A percentile compares a stretch with the other conserved stretches of the same genome.
These are phyloP conservation scores for Astur gentilis DNA, from an alignment of 2,113 vertebrate species.

Conservation along the genomic window DNA sequence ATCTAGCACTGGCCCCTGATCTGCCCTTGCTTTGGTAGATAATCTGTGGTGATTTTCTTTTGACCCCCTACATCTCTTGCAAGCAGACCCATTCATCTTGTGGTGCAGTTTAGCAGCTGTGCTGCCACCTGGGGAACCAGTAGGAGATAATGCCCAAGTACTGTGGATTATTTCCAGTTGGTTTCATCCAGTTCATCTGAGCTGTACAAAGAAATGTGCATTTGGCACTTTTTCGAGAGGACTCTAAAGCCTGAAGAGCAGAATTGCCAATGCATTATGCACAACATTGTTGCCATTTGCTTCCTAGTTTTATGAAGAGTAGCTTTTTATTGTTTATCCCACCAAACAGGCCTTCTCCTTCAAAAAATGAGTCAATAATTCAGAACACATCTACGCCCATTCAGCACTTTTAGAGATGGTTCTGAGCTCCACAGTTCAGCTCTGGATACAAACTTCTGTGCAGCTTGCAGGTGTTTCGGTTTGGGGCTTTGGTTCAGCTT, in stretches of 20 bases:
- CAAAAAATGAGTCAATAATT: neutral
- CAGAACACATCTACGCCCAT: neutral
- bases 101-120: neutral
- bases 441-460: neutral
- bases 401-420: neutral
- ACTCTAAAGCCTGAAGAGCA: neutral
- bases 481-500: neutral
- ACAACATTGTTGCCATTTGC: neutral
- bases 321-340: neutral
- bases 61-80: neutral
- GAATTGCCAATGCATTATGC: neutral
- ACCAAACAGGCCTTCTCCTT: neutral
- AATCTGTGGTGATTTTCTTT: neutral
- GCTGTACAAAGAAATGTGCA: neutral
- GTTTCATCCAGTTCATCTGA: neutral
- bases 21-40: neutral
- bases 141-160: neutral
- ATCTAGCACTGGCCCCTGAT: neutral
- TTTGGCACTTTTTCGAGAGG: neutral
- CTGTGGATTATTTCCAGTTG: neutral
- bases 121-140: neutral
- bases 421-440: neutral
- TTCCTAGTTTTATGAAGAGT: neutral
- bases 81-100: neutral
- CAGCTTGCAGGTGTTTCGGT: neutral